Evolutionary conservation across 1,140 invertebrate species (phyloP), one percentile per base, ranked within the genome.

Genomic region (Pseudomyrmex pallidus): DNA sequence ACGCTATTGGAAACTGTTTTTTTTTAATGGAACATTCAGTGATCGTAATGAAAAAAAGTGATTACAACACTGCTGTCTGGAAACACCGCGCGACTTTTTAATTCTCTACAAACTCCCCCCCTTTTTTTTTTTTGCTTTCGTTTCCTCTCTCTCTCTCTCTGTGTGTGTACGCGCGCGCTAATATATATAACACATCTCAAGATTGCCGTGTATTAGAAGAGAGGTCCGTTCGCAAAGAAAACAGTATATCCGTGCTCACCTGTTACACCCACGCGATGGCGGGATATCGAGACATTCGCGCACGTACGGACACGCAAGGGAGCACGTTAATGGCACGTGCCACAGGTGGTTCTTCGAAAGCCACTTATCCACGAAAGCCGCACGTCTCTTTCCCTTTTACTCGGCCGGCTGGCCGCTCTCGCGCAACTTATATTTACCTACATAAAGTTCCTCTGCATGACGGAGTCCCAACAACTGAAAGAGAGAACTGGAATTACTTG

Each of bases 281-380:
- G 54, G 63, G 66, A 83, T 86, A 77, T 80, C 78, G 74, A 68
- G 56, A 73, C 83, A 87, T 84, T 89, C 85, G 77, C 61, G 54
- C 63, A 56, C 50, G 56, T 72, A n/a, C 66, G 64, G 80, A 83
- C 72, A 67, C 78, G 86, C 85, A 74, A 86, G 86, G 83, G 63
- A 52, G 74, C 52, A 70, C 72, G 70, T 83, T 83, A 90, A 84
- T 83, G 91, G 92, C 91, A 90, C 92, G 92, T 91, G 92, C 90
- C 87, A 92, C 92, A 91, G 91, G 91, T 92, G 91, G 88, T 83
- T 91, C 87, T 86, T 88, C 90, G 76, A 87, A 87, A 89, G 86
- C 80, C 85, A 85, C 84, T 82, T 88, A 87, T 87, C 85, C 86
- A 77, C 77, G 80, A 76, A 87, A 83, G 73, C 64, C 50, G 57